Conservation (phyloP, 2,888 invertebrate genomes). For the Drosophila neonasuta region DNA sequence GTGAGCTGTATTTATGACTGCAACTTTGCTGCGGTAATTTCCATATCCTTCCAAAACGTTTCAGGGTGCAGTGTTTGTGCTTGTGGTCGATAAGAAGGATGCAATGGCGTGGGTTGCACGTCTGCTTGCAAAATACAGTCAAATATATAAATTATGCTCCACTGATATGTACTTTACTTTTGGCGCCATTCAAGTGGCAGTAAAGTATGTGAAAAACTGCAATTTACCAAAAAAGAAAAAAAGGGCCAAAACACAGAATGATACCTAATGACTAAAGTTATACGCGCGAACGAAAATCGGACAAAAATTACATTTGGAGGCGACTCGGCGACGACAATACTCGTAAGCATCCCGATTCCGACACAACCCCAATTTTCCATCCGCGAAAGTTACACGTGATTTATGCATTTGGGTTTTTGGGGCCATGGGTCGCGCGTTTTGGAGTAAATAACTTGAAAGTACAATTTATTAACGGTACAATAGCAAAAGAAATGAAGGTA, state of each 20-base stretch:
- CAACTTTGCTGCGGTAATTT: slow-evolving; percentile 44
- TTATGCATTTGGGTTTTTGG: slow-evolving; percentile 66
- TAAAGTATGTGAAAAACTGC: slow-evolving; percentile 51
- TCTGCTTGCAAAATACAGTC: slow-evolving; percentile 30
- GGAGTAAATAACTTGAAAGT: slow-evolving; percentile 56
- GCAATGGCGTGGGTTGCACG: slow-evolving; percentile 10
- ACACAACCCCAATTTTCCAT: slow-evolving; percentile 22
- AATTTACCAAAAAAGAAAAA: slow-evolving; percentile 30
- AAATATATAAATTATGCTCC: slow-evolving; percentile 60
- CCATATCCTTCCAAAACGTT: slow-evolving; percentile 39
- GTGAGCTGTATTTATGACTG: slow-evolving; percentile 55
- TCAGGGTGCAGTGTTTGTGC: slow-evolving; percentile 43
- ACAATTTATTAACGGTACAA: slow-evolving; percentile 65
- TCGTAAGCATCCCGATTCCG: slow-evolving; percentile 24
- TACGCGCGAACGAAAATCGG: slow-evolving; percentile 10
- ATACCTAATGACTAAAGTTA: slow-evolving; percentile 66
- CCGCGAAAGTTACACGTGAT: slow-evolving; percentile 59
- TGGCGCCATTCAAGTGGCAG: slow-evolving; percentile 44
- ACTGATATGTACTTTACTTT: slow-evolving; percentile 56
- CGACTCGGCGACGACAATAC: slow-evolving; percentile 40
- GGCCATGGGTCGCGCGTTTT: slow-evolving; percentile 45
- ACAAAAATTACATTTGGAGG: slow-evolving; percentile 41
- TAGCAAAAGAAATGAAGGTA: slow-evolving; percentile 37
- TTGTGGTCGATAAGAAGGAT: slow-evolving; percentile 46
- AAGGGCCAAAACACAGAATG: slow-evolving; percentile 9